phyloP scores from a whole-genome alignment of 1,140 invertebrate genomes.

The Elymnias hypermnestra region DNA sequence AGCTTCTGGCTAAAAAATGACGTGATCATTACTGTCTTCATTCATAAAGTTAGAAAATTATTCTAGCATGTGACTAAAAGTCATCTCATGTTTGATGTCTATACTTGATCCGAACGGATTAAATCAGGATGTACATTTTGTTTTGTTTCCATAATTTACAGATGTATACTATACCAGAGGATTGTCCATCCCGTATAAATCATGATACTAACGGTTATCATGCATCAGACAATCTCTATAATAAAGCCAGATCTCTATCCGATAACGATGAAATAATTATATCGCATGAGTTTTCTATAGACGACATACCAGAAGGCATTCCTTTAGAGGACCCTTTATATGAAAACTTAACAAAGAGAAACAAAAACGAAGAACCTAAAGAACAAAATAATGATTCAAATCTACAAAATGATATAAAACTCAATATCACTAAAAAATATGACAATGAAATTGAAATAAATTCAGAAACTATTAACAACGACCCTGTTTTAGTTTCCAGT shows the following conservation, averaged over 20 bases:
- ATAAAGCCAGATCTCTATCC: conserved; percentile 38
- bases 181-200: conserved; percentile 45
- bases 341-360: conserved; percentile 42
- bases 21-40: too few relatives aligned
- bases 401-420: background rate
- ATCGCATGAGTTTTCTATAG: conserved; percentile 47
- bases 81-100: too few relatives aligned
- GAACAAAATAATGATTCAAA: background rate
- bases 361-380: conserved; percentile 9
- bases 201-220: conserved; percentile 35
- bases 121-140: too few relatives aligned
- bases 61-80: too few relatives aligned
- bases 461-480: background rate
- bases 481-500: background rate
- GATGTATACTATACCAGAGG: conserved; percentile 62
- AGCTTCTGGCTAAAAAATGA: too few relatives aligned
- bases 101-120: too few relatives aligned
- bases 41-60: too few relatives aligned
- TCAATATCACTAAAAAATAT: background rate
- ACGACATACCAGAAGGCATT: conserved; percentile 55
- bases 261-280: conserved; percentile 48
- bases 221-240: conserved; percentile 49
- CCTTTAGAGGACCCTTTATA: conserved; percentile 57
- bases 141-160: too few relatives aligned
- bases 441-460: conserved; percentile 1